These are phyloP conservation scores for Sternotherus odoratus DNA, from an alignment of 2,797 vertebrate species.

Conservation along the genomic window DNA sequence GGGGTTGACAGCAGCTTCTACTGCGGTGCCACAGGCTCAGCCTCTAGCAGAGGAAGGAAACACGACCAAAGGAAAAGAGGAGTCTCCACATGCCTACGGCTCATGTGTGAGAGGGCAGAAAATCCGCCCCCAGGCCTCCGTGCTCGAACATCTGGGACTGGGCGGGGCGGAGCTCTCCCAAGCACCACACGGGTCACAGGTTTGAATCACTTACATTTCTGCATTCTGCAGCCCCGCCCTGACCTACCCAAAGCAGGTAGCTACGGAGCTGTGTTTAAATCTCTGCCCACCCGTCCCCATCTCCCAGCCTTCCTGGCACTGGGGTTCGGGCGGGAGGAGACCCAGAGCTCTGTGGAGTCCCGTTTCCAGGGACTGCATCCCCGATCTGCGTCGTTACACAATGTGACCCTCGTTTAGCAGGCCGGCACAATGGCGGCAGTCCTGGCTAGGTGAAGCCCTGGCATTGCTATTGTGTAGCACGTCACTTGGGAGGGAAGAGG, in stretches of 20 bases:
- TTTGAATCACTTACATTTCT: neutral
- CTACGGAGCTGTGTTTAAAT: neutral
- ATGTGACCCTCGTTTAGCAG: accelerated
- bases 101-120: neutral
- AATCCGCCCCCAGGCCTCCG: accelerated
- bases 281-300: neutral
- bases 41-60: neutral
- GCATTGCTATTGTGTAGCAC: neutral
- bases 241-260: neutral
- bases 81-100: neutral
- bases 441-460: neutral
- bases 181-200: neutral
- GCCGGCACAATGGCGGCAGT: neutral
- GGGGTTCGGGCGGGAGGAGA: neutral
- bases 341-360: neutral
- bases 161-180: neutral
- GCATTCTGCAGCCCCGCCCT: neutral
- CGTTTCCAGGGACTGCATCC: neutral
- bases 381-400: neutral
- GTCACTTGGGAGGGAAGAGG: neutral
- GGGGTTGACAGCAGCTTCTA: neutral
- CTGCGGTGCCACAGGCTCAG: too few relatives aligned
- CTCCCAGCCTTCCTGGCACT: neutral
- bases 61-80: neutral
- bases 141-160: neutral